These are phyloP conservation scores for Psittacus erithacus DNA, from an alignment of 2,113 vertebrate genomes.

Conservation along the genomic window DNA sequence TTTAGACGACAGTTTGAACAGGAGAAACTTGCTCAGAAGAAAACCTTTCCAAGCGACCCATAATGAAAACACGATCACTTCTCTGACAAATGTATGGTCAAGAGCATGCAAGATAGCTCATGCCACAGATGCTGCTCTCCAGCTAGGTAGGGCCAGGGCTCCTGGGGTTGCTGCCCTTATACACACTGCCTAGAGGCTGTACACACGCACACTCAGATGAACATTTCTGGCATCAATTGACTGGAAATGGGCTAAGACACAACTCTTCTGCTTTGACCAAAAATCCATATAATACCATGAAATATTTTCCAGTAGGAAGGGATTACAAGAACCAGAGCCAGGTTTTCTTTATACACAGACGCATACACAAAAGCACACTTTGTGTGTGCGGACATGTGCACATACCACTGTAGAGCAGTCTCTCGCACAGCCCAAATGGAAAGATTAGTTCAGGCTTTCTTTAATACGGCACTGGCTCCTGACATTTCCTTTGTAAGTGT, in stretches of 20 bases:
- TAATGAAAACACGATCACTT: not conserved
- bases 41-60: not conserved
- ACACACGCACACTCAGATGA: not conserved
- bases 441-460: slow-evolving; percentile 36
- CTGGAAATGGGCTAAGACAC: not conserved
- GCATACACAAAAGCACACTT: not conserved
- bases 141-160: not conserved
- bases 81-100: not conserved
- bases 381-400: accelerated
- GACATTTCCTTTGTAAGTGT: not conserved
- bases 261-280: not conserved
- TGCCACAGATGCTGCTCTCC: not conserved
- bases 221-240: not conserved
- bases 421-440: not conserved
- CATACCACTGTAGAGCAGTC: not conserved
- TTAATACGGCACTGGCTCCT: not conserved
- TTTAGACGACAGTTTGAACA: not conserved
- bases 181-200: not conserved
- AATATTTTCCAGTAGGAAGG: not conserved
- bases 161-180: not conserved
- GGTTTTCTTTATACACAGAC: not conserved
- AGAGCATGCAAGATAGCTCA: not conserved
- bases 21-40: not conserved
- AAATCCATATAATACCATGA: not conserved
- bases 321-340: not conserved